Evolutionary conservation across 1,140 invertebrate genomes (phyloP), one percentile per base, ranked within the genome.

Genomic region (Penaeus indicus): DNA sequence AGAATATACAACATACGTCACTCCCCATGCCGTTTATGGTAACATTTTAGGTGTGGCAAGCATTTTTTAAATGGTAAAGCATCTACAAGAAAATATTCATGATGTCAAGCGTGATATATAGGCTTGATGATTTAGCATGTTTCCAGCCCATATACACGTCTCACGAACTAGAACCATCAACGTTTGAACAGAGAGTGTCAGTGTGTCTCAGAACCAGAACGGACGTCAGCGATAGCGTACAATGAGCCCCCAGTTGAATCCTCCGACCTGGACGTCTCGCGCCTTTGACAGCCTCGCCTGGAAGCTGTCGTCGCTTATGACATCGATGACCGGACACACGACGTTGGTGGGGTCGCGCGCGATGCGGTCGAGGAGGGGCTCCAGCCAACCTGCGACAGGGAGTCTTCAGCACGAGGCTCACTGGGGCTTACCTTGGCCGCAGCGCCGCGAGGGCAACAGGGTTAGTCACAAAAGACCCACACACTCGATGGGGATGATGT

Each of bases 291-390:
- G 96, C 93, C 97, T 95, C 93, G 96, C 97, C 93, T 97, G 97
- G 78, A 99, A 93, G 1, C 97, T 97, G 62, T 96, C 96, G 92
- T 98, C 97, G 92, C 97, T 96, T 91, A 98, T 97, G 61, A 98
- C 97, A 92, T 98, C 97, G 90, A 98, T 98, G 54, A 98, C 97
- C 3, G 94, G 94, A 78, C 97, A 98, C 1, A 98, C 97, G 1
- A 99, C 97, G 60, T 96, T 99, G n/a, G 95, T 97, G 86, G 95
- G 94, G 92, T 98, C 96, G 38, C 95, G 94, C 0, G 97, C 97
- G 91, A 99, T 99, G 87, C 98, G 94, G 93, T 99, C 98, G 90
- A 99, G 92, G 32, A 95, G 91, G 10, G 94, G 94, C 90, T 95
- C 94, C 89, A 94, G 89, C 94, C 94, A 95, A 78, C 94, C 94